Conservation (phyloP, 2,888 invertebrate species). For the Tethea ocularis region DNA sequence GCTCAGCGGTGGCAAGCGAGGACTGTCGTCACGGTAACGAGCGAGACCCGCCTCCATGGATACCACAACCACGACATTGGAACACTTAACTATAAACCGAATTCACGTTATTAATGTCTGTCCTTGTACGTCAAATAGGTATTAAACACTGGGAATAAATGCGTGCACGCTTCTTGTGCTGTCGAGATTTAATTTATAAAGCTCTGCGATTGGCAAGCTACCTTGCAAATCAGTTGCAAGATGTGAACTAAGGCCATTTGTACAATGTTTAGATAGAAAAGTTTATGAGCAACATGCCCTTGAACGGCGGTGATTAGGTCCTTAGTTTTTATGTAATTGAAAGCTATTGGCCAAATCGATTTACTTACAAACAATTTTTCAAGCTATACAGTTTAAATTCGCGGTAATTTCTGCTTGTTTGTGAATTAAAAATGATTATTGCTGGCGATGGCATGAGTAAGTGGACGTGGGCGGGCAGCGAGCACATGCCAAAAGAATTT, state of each 20-base stretch:
- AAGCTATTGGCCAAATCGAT: neutral
- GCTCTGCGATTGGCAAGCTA: constrained; percentile 44
- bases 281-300: constrained; percentile 21
- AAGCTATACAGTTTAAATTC: constrained; percentile 8
- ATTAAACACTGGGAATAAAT: constrained; percentile 46
- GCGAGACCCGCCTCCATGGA: constrained; percentile 76
- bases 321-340: constrained; percentile 1
- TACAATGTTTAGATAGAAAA: constrained; percentile 38
- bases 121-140: constrained; percentile 61
- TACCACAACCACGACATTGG: constrained; percentile 66
- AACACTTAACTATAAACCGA: constrained; percentile 39
- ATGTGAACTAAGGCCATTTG: constrained; percentile 31
- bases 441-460: constrained; percentile 3
- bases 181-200: constrained; percentile 54
- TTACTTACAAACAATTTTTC: neutral
- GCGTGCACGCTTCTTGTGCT: constrained; percentile 51
- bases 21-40: constrained; percentile 74
- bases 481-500: constrained; percentile 19
- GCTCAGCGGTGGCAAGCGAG: constrained; percentile 67
- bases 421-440: constrained; percentile 14
- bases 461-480: neutral
- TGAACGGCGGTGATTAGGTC: constrained; percentile 19
- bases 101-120: constrained; percentile 57
- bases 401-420: constrained; percentile 14
- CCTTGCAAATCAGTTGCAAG: constrained; percentile 48